These are phyloP conservation scores for Mythimna ferrago DNA, from an alignment of 2,888 invertebrate species.

Conservation along the genomic window DNA sequence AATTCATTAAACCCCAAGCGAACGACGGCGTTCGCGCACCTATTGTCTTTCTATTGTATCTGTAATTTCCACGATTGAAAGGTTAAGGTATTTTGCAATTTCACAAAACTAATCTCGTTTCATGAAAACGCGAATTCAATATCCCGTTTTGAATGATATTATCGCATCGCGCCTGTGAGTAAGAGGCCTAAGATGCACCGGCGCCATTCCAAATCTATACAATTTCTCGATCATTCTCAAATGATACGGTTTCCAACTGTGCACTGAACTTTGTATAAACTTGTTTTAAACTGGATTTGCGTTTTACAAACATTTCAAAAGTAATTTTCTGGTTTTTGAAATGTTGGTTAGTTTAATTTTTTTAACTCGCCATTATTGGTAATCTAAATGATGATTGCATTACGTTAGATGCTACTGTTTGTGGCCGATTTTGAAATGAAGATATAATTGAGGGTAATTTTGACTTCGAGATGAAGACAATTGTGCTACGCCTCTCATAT, in stretches of 20 bases:
- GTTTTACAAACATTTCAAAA: constrained; percentile 41
- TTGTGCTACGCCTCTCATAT: too few relatives aligned
- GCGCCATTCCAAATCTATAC: constrained; percentile 13
- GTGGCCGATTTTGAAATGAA: not conserved
- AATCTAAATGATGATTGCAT: constrained; percentile 22
- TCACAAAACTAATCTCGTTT: too few relatives aligned
- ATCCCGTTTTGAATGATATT: too few relatives aligned
- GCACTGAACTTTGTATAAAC: constrained; percentile 44
- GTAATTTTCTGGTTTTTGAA: constrained; percentile 33
- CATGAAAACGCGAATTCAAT: too few relatives aligned
- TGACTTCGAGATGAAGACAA: not conserved
- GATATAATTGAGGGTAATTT: not conserved
- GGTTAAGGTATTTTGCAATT: too few relatives aligned
- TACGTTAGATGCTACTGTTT: not conserved
- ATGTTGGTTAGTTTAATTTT: constrained; percentile 20
- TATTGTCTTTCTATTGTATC: too few relatives aligned
- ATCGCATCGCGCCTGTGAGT: not conserved
- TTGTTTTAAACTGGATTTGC: constrained; percentile 23
- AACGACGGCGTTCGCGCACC: too few relatives aligned
- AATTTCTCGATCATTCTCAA: constrained; percentile 48
- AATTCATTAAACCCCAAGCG: too few relatives aligned
- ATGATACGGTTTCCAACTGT: constrained; percentile 34
- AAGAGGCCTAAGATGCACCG: constrained; percentile 12
- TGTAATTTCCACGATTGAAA: too few relatives aligned
- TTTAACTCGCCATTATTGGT: not conserved